Percentiles rank a stretch among this genome's conserved stretches.
Conservation (phyloP, 64 coral and sea anemone genomes). For the Dendronephthya gigantea region DNA sequence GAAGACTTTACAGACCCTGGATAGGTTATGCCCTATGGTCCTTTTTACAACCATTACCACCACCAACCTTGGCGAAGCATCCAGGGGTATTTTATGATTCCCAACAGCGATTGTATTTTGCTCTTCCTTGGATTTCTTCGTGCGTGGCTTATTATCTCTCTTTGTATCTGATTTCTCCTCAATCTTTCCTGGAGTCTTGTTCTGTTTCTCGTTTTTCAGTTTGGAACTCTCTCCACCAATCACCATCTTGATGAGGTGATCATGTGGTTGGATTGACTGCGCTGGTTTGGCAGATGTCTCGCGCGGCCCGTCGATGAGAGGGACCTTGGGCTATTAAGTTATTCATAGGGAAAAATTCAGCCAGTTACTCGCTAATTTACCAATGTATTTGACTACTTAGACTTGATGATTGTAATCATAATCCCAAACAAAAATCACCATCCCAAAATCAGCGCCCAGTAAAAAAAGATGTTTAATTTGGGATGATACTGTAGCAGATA, state of each 20-base stretch:
- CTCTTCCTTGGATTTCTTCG: neutral
- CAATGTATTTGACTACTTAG: no score
- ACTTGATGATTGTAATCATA: no score
- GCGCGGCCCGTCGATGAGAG: slow-evolving; percentile 65
- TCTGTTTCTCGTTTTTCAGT: neutral
- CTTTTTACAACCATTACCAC: no score
- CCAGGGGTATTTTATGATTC: neutral
- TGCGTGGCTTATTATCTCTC: neutral
- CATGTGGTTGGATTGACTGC: slow-evolving; percentile 20
- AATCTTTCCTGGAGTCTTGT: neutral
- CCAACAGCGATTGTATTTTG: neutral
- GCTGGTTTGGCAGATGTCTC: slow-evolving; percentile 14
- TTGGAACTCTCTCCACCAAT: neutral
- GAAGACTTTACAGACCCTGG: neutral
- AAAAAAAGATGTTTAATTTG: no score
- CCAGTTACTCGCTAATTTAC: no score
- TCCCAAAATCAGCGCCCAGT: no score
- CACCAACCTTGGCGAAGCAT: neutral
- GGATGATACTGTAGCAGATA: no score
- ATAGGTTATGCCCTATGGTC: neutral
- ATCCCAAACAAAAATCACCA: no score
- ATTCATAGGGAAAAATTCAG: neutral
- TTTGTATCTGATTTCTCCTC: neutral
- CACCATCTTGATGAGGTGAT: neutral
- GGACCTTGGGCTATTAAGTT: slow-evolving; percentile 45